Evolutionary conservation across 2,888 invertebrate genomes (phyloP).

Genomic region (Patella pellucida): DNA sequence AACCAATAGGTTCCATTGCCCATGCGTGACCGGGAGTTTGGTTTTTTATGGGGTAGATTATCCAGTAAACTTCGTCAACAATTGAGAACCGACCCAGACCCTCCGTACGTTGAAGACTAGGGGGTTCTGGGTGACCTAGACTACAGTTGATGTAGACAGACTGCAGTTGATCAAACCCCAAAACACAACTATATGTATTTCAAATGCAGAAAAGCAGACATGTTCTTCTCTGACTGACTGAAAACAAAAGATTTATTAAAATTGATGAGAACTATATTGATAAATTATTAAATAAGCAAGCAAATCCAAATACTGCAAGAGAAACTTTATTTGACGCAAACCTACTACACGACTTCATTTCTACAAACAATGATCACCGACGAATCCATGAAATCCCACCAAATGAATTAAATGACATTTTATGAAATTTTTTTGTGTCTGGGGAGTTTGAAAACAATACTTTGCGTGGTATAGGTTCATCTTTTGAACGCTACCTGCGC

Average conservation of each 20-base stretch:
- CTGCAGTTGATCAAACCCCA: no score
- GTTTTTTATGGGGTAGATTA: no score
- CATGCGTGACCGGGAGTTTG: no score
- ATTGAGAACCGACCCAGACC: no score
- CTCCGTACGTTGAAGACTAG: no score
- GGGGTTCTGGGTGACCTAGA: no score
- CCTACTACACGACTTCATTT: background rate
- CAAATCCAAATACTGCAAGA: background rate
- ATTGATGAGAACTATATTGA: background rate
- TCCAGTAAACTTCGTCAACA: no score
- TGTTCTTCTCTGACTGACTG: background rate
- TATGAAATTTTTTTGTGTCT: slow-evolving; percentile 5
- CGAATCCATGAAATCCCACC: slow-evolving; percentile 12
- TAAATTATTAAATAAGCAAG: background rate
- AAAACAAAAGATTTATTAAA: background rate
- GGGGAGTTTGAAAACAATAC: background rate
- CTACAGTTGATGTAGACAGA: no score
- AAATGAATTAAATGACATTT: background rate
- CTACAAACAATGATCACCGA: background rate
- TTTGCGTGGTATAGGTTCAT: background rate
- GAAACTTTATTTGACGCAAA: background rate
- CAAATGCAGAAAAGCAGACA: no score
- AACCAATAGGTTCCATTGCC: no score
- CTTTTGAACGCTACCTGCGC: slow-evolving; percentile 8
- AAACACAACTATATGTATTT: no score